Conservation (phyloP, 2,113 vertebrate genomes). For the Mus spicilegus region DNA sequence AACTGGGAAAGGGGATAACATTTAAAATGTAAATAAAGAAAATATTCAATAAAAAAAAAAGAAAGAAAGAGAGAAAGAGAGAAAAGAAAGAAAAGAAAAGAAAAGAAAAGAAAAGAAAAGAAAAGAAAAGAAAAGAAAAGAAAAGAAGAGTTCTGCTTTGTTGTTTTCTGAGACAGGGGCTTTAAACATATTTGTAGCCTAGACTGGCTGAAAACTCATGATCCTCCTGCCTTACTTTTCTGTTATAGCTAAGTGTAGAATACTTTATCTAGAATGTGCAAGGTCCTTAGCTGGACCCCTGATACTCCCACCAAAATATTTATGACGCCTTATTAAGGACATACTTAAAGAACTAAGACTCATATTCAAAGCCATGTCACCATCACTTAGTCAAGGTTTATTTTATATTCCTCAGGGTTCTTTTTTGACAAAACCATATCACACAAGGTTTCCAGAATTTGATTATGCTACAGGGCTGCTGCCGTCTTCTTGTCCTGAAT, state of each 20-base stretch:
- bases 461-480: not conserved
- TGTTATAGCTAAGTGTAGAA: not conserved
- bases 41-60: too few relatives aligned
- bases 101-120: too few relatives aligned
- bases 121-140: too few relatives aligned
- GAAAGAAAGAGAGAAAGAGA: too few relatives aligned
- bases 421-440: not conserved
- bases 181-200: not conserved
- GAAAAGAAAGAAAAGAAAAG: not conserved
- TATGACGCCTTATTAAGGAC: not conserved
- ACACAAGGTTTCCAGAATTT: not conserved
- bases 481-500: not conserved
- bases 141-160: not conserved
- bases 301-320: not conserved
- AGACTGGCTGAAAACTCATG: not conserved
- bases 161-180: not conserved
- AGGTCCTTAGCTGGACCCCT: not conserved
- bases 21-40: too few relatives aligned
- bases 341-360: not conserved
- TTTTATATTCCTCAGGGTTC: not conserved
- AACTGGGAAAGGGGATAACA: too few relatives aligned
- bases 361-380: not conserved
- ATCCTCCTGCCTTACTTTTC: not conserved
- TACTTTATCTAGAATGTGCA: not conserved
- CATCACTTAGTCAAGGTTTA: not conserved